Evolutionary conservation across 1,140 invertebrate species (phyloP).

Genomic region (Leptinotarsa defecta): DNA sequence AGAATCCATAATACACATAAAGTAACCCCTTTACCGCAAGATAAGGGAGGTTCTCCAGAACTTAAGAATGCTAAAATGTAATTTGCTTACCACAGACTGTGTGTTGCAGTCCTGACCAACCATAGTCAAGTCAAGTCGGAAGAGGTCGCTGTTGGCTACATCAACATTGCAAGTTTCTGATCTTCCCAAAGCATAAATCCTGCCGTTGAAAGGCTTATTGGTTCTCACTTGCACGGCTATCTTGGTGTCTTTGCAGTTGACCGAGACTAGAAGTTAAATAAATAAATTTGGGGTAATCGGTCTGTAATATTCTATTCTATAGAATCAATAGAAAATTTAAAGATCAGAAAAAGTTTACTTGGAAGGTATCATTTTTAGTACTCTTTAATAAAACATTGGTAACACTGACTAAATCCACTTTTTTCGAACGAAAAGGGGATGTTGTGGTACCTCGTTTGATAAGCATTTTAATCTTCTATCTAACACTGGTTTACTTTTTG

Average conservation of each 20-base stretch:
- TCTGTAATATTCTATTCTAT: background rate
- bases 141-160: slow-evolving; percentile 88
- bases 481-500: no score
- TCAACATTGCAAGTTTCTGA: slow-evolving; percentile 95
- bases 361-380: no score
- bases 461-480: no score
- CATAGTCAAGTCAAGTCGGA: slow-evolving; percentile 90
- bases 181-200: slow-evolving; percentile 89
- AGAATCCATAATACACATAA: no score
- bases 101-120: slow-evolving; percentile 93
- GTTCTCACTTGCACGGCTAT: slow-evolving; percentile 91
- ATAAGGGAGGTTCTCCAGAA: no score
- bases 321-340: background rate
- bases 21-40: no score
- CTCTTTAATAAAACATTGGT: no score
- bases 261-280: slow-evolving; percentile 71
- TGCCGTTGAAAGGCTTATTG: slow-evolving; percentile 91
- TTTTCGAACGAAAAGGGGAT: no score
- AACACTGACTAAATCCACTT: no score
- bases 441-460: no score
- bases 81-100: slow-evolving; percentile 78
- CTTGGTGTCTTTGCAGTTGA: slow-evolving; percentile 91
- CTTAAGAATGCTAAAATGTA: no score
- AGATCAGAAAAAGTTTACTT: no score
- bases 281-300: background rate